Conservation (phyloP, 1,140 invertebrate genomes). For the Pogonognathellus flavescens region DNA sequence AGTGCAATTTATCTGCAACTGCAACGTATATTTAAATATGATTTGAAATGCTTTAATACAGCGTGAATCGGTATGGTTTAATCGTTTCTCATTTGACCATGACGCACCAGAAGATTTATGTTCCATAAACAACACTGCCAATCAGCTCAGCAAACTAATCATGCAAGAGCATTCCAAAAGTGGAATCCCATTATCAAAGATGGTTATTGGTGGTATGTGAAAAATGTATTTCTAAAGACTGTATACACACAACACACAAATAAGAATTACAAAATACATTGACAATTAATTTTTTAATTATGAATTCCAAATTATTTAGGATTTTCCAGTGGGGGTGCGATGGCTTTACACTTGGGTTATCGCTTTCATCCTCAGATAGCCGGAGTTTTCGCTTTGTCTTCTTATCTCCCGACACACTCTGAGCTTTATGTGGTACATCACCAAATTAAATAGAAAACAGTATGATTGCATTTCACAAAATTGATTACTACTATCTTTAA, state of each 20-base stretch:
- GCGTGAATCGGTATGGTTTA: slow-evolving; percentile 78
- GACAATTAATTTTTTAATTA: slow-evolving; percentile 65
- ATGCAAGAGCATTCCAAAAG: slow-evolving; percentile 73
- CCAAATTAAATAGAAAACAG: not conserved
- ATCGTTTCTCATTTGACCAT: slow-evolving; percentile 75
- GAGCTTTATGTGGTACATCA: slow-evolving; percentile 55
- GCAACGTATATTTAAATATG: not conserved
- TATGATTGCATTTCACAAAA: not conserved
- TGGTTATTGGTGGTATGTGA: slow-evolving; percentile 74
- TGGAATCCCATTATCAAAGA: slow-evolving; percentile 77
- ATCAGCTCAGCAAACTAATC: slow-evolving; percentile 75
- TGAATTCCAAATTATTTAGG: slow-evolving; percentile 72
- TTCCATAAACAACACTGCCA: slow-evolving; percentile 75
- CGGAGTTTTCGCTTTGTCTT: slow-evolving; percentile 80
- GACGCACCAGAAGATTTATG: slow-evolving; percentile 75
- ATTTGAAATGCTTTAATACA: not conserved
- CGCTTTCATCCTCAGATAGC: slow-evolving; percentile 75
- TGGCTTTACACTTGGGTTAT: slow-evolving; percentile 77
- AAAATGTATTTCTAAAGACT: slow-evolving; percentile 51
- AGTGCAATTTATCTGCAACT: too few relatives aligned
- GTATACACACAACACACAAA: not conserved
- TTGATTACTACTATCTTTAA: too few relatives aligned
- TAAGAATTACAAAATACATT: not conserved
- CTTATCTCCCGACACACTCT: slow-evolving; percentile 80
- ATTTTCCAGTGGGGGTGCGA: slow-evolving; percentile 82